A percentile compares a stretch with the other conserved stretches of the same genome.
Evolutionary conservation across 1,140 invertebrate species (phyloP).

Genomic region (Orchestia grillus): DNA sequence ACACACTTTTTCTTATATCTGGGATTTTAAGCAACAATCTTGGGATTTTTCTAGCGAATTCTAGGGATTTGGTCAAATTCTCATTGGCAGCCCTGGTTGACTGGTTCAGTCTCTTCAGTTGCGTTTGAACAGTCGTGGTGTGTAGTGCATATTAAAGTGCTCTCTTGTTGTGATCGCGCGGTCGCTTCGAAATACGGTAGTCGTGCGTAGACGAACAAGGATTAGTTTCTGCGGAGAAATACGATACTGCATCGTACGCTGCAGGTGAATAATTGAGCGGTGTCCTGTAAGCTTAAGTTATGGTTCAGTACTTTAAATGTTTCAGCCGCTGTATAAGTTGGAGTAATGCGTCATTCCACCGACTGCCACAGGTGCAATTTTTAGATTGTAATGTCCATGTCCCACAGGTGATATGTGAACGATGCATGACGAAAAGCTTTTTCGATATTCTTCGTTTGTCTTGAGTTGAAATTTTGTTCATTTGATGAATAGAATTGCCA

Average conservation of each 20-base stretch:
- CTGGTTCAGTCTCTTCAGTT: too few species aligned
- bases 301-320: neutral
- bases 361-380: neutral
- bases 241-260: neutral
- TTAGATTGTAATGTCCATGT: neutral
- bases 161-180: neutral
- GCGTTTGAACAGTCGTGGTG: neutral
- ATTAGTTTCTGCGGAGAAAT: neutral
- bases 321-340: neutral
- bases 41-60: too few species aligned
- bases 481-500: too few species aligned
- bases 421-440: neutral
- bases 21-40: too few species aligned
- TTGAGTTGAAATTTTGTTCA: neutral
- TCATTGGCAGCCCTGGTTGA: too few species aligned
- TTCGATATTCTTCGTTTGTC: neutral
- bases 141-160: neutral
- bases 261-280: neutral
- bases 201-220: neutral
- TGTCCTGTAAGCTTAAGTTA: neutral
- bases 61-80: too few species aligned
- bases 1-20: too few species aligned
- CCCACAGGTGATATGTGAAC: neutral
- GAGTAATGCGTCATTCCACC: neutral
- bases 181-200: neutral